Percentiles rank a stretch among this genome's conserved stretches.
phyloP scores from a whole-genome alignment of 2,113 vertebrate species.

The Percina caprodes region DNA sequence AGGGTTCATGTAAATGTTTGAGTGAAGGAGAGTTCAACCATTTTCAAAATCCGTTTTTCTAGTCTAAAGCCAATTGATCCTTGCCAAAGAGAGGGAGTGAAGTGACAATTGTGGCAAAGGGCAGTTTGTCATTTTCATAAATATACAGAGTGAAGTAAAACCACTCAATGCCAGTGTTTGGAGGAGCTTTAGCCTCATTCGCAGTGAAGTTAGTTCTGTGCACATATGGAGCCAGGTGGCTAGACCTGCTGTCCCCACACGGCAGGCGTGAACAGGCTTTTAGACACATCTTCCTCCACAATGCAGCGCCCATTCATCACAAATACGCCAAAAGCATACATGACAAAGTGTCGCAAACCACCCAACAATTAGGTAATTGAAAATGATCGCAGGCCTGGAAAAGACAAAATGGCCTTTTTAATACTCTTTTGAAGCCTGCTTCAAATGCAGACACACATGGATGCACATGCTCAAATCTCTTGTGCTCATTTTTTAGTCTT shows the following conservation, averaged over 20 bases:
- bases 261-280: constrained; percentile 24
- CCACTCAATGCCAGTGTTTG: constrained; percentile 6
- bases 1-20: constrained; percentile 21
- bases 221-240: constrained; percentile 67
- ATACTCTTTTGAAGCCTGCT: constrained; percentile 58
- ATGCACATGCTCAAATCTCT: constrained; percentile 17
- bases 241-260: constrained; percentile 53
- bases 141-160: constrained; percentile 1
- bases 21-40: neutral
- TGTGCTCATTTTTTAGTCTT: constrained; percentile 39
- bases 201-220: constrained; percentile 38
- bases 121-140: constrained; percentile 16
- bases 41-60: neutral
- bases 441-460: constrained; percentile 53
- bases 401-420: constrained; percentile 62
- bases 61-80: constrained; percentile 23
- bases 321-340: constrained; percentile 45
- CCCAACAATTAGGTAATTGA: constrained; percentile 64
- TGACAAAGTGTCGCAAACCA: constrained; percentile 53
- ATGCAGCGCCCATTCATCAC: constrained; percentile 41
- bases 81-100: constrained; percentile 1
- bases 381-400: constrained; percentile 66
- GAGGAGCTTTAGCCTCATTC: constrained; percentile 27
- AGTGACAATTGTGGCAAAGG: neutral
- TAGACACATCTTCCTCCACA: constrained; percentile 51